A percentile compares a stretch with the other conserved stretches of the same genome.
Evolutionary conservation across 2,797 vertebrate genomes (phyloP).

Genomic region (Pseudocheirus occidentalis): DNA sequence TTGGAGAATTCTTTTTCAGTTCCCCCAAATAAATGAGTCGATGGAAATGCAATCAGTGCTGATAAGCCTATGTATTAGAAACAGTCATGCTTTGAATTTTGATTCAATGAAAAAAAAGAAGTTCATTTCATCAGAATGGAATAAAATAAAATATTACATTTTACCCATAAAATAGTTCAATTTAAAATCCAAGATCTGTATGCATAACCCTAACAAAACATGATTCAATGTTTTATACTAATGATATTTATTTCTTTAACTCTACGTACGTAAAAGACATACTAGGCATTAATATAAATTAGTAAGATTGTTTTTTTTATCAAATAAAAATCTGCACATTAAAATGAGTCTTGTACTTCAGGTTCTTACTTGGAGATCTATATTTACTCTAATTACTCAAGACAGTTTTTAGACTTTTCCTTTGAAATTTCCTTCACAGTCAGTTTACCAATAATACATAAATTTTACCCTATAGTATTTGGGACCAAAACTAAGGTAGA

Average conservation of each 20-base stretch:
- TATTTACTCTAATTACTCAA: neutral
- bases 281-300: neutral
- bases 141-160: constrained; percentile 49
- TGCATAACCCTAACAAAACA: neutral
- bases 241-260: neutral
- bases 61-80: constrained; percentile 55
- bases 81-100: constrained; percentile 61
- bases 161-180: constrained; percentile 32
- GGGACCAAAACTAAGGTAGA: neutral
- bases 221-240: neutral
- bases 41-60: constrained; percentile 64
- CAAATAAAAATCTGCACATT: neutral
- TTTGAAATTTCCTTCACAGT: neutral
- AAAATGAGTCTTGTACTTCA: neutral
- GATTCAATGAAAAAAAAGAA: constrained; percentile 33
- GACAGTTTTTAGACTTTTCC: neutral
- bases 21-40: constrained; percentile 60
- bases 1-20: constrained; percentile 65
- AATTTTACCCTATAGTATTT: neutral
- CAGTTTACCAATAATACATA: neutral
- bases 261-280: neutral
- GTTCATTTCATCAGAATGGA: constrained; percentile 26
- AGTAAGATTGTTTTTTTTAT: neutral
- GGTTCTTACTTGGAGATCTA: neutral
- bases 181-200: constrained; percentile 27